Conservation (phyloP, 2,797 vertebrate species). For the Dipus sagitta region DNA sequence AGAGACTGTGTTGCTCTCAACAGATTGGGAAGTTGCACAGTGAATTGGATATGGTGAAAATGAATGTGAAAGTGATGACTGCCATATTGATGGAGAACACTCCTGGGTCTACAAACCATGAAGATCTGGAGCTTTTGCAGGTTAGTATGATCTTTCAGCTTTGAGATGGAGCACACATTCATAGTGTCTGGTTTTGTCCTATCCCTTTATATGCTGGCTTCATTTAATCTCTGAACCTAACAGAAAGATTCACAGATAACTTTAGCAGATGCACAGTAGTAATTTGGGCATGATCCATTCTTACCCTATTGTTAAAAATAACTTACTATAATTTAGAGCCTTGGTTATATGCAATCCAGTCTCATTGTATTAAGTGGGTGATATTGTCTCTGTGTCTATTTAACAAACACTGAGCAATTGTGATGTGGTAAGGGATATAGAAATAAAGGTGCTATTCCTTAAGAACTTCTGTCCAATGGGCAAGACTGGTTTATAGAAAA, state of each 20-base stretch:
- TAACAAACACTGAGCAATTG: not conserved
- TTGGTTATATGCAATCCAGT: not conserved
- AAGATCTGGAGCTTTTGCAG: conserved; percentile 89
- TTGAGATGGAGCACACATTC: not conserved
- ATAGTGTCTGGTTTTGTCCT: not conserved
- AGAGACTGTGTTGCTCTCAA: conserved; percentile 33
- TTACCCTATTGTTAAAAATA: conserved; percentile 7
- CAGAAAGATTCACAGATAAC: not conserved
- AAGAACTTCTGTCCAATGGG: not conserved
- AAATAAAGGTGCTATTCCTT: not conserved
- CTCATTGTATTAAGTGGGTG: conserved; percentile 5
- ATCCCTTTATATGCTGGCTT: not conserved
- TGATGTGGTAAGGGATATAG: not conserved
- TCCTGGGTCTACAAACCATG: conserved; percentile 86
- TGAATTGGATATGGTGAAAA: conserved; percentile 90
- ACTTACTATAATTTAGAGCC: not conserved
- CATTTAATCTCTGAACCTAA: conserved; percentile 36
- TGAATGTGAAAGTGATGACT: conserved; percentile 89
- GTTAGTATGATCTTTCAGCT: conserved; percentile 68
- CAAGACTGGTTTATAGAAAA: conserved; percentile 8
- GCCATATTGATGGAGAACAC: conserved; percentile 88
- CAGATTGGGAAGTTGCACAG: conserved; percentile 90
- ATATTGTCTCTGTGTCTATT: not conserved
- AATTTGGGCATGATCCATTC: not conserved
- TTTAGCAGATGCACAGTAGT: not conserved